These are phyloP conservation scores for Engraulis encrasicolus DNA, from an alignment of 2,113 vertebrate species.

Conservation along the genomic window DNA sequence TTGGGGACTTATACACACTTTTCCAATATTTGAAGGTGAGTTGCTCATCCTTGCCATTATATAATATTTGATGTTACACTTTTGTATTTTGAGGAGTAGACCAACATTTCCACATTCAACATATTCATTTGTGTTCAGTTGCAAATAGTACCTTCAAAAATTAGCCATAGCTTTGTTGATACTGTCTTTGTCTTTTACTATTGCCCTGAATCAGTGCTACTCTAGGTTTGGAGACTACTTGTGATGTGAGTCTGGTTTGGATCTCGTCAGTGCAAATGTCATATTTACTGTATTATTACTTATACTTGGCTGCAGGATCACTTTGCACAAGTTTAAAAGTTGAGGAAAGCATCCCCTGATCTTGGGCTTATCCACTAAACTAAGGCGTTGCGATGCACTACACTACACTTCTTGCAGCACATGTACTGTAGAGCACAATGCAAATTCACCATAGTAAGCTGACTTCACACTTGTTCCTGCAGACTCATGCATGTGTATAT, in stretches of 20 bases:
- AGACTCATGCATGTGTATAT: background rate
- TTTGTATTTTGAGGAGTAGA: background rate
- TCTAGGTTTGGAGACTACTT: background rate
- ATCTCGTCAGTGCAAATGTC: too few species aligned
- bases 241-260: background rate
- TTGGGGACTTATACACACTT: conserved; percentile 70
- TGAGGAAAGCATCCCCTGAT: background rate
- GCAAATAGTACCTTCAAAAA: background rate
- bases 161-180: background rate
- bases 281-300: background rate
- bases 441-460: background rate
- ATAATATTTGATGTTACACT: background rate
- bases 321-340: background rate
- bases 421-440: too few species aligned
- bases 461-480: background rate
- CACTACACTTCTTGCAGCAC: too few species aligned
- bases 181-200: too few species aligned
- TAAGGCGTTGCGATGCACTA: too few species aligned
- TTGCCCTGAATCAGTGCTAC: background rate
- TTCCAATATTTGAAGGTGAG: background rate
- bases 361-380: background rate
- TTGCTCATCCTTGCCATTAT: background rate
- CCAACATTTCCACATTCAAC: background rate
- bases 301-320: background rate
- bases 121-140: background rate